Percentiles rank a stretch among this genome's conserved stretches.
phyloP scores from a whole-genome alignment of 53 echinoderm and acorn worm genomes.

The Arbacia lixula region DNA sequence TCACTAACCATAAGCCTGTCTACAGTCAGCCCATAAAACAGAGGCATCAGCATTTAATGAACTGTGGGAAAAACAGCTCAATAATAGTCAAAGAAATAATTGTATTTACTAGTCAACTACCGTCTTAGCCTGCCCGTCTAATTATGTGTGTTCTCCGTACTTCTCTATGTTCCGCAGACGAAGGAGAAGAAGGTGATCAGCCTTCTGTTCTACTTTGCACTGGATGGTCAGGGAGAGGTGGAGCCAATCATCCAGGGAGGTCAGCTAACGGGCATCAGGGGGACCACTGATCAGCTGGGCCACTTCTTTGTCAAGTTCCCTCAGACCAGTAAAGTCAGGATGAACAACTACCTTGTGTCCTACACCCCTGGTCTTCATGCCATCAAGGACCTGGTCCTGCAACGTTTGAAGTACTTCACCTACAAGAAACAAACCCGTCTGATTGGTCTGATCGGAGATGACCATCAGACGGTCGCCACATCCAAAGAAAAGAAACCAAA shows the following conservation, averaged over 20 bases:
- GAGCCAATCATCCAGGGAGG: constrained; percentile 68
- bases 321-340: constrained; percentile 52
- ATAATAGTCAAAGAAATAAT: too few relatives aligned
- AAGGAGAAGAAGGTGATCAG: constrained; percentile 63
- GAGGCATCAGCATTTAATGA: too few relatives aligned
- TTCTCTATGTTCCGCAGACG: constrained; percentile 69
- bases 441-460: constrained; percentile 81
- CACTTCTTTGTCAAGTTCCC: constrained; percentile 83
- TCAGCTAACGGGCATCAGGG: constrained; percentile 65
- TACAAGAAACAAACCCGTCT: constrained; percentile 64
- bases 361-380: constrained; percentile 84
- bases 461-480: constrained; percentile 52
- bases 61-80: too few relatives aligned
- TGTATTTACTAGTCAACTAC: too few relatives aligned
- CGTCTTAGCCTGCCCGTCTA: too few relatives aligned
- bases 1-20: too few relatives aligned
- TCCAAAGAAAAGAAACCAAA: constrained; percentile 50
- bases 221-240: constrained; percentile 79
- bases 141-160: too few relatives aligned
- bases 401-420: constrained; percentile 69
- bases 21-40: too few relatives aligned
- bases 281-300: constrained; percentile 79
- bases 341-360: constrained; percentile 79
- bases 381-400: constrained; percentile 81
- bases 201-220: constrained; percentile 89